Evolutionary conservation across 2,888 invertebrate species (phyloP).

Genomic region (Eilema depressum): DNA sequence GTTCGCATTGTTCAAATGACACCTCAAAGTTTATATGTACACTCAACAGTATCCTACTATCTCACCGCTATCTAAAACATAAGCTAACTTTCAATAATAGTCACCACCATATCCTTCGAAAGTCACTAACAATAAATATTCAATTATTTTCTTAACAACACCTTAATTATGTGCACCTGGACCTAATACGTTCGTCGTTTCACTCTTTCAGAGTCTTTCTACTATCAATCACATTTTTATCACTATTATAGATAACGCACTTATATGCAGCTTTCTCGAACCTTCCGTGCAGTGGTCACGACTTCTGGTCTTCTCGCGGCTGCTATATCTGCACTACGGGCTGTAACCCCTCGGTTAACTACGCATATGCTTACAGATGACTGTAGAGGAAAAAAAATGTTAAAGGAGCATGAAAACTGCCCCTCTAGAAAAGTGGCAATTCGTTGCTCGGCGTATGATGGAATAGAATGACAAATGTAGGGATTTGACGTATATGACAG

Average conservation of each 20-base stretch:
- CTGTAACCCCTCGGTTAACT: slow-evolving; percentile 89
- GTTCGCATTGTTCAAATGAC: background rate
- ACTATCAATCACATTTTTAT: slow-evolving; percentile 1
- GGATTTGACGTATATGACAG: too few species aligned
- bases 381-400: slow-evolving; percentile 68
- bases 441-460: too few species aligned
- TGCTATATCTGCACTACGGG: slow-evolving; percentile 84
- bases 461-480: too few species aligned
- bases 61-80: background rate
- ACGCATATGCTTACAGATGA: slow-evolving; percentile 91
- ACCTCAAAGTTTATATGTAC: background rate
- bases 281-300: slow-evolving; percentile 92
- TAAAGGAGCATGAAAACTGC: too few species aligned
- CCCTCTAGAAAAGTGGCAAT: too few species aligned
- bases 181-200: background rate
- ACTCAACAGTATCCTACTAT: background rate
- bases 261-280: slow-evolving; percentile 96
- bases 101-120: background rate
- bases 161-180: slow-evolving; percentile 7
- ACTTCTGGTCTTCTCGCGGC: slow-evolving; percentile 92
- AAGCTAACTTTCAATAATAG: background rate
- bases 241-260: background rate
- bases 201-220: background rate
- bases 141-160: background rate
- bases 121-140: slow-evolving; percentile 8